Base-by-base conservation (phyloP, 2,888 invertebrate species). In the Vandiemenella viatica region DNA sequence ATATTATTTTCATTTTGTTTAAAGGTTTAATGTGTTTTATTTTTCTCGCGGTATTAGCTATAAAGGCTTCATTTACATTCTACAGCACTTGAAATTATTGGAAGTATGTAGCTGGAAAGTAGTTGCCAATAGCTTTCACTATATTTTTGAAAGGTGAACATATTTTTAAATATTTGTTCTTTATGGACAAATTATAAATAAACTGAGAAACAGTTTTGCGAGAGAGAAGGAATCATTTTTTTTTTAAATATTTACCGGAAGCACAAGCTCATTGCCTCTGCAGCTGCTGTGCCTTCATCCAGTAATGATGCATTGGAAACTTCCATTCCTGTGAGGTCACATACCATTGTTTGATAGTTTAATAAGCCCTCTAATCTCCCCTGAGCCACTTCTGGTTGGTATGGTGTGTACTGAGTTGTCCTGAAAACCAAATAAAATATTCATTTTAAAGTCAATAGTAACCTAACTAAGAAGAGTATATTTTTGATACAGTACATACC, bases 331-430 rank as follows among this genome's bases (percentile, higher is more conserved):
- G 96, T 98, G 55, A 98, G 71, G 61, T 98, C 97, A 48, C 85
- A 81, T 18, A 98, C 83, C 81, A 99, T 83, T 0, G 98, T 98
- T 70, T 98, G 98, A 64, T 93, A 98, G 69, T 98, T 98, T 10
- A 99, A 73, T 15, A 99, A 71, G 54, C 93, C 83, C 66, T 98
- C 97, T 47, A 98, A 70, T 38, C 98, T 76, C 2, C 98, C 98
- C 69, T 98, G 98, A 0, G 97, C 83, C 37, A 98, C 83, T 74
- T 98, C 98, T 6, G 98, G 93, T 66, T 98, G 98, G 66, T 97
- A 97, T 0, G 97, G 97, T 0, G 97, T 97, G 63, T 97, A 97
- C 62, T 95, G 95, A 0, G 97, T 97, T 0, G 92, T 92, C 93
- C 88, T 89, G 57, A 47, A 60, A 42, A 32, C 32, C 32, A 4